Evolutionary conservation across 2,797 vertebrate species (phyloP), one percentile per base, ranked within the genome.

Genomic region (Fratercula arctica): DNA sequence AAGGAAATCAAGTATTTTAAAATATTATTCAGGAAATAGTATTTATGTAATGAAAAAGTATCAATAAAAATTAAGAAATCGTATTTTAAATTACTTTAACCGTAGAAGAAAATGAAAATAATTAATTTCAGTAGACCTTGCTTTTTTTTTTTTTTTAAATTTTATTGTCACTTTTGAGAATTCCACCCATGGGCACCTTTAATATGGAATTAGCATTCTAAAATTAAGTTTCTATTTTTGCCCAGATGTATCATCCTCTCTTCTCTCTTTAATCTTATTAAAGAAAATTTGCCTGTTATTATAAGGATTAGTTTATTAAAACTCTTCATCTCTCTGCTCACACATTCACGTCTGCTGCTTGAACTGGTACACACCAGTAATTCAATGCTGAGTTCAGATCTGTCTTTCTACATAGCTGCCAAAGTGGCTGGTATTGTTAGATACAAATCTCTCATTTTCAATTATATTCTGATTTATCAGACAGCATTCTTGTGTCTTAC

Each of bases 241-340:
- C 9, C 11, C 13, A 64, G n/a, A 63, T 66, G 3, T 54, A 37
- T 75, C 19, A 50, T 37, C 57, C 33, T 77, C 13, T 67, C 21
- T 75, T 79, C n/a, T 50, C 33, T 73, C 45, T 87, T 91, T 80
- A 94, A 87, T 60, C 56, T 80, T 50, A 60, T 74, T 72, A 70
- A 57, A 28, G 39, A 41, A 54, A 68, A 84, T 20, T 45, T 85
- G 7, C 14, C 16, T 51, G 25, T 66, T 91, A 74, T 67, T 79
- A 43, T 56, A 60, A 68, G 35, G 24, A 90, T 75, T 78, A 76
- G 28, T 85, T 91, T 90, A 87, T 89, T 92, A 83, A 94, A 92
- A 83, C 24, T 59, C 74, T 87, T 83, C 8, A 57, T 96, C 56
- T 87, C 37, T 85, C 68, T 89, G 37, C 53, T 95, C 90, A 64